phyloP scores from a whole-genome alignment of 2,113 vertebrate genomes.

The Labeo catla region DNA sequence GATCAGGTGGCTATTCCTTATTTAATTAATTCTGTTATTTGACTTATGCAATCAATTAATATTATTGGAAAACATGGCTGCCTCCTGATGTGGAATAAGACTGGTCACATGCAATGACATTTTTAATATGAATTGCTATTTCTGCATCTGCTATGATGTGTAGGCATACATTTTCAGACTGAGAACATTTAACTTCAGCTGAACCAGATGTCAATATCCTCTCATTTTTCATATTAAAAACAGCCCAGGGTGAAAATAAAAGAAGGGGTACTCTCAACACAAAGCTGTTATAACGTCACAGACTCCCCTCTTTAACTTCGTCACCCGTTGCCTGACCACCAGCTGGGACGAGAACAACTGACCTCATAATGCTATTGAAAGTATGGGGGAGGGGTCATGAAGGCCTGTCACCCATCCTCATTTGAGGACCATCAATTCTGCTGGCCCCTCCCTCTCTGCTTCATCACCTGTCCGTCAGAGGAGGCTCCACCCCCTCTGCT shows the following conservation, averaged over 20 bases:
- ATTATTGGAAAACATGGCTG: not conserved
- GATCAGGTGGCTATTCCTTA: constrained; percentile 32
- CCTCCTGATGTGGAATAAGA: not conserved
- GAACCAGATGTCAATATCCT: not conserved
- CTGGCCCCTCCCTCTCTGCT: constrained; percentile 46
- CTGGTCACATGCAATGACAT: not conserved
- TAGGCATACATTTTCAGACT: not conserved
- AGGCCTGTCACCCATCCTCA: constrained; percentile 54
- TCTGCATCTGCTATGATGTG: constrained; percentile 9
- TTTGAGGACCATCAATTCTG: constrained; percentile 66
- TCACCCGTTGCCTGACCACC: constrained; percentile 53
- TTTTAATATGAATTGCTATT: not conserved
- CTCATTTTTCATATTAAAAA: constrained; percentile 57
- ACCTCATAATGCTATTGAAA: constrained; percentile 30
- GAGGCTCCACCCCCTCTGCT: constrained; percentile 43
- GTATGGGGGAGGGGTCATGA: constrained; percentile 35
- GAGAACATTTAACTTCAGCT: constrained; percentile 9
- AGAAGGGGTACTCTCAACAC: constrained; percentile 5
- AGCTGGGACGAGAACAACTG: constrained; percentile 63
- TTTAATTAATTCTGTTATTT: constrained; percentile 11
- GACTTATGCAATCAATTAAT: constrained; percentile 27
- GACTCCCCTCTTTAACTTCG: constrained; percentile 43
- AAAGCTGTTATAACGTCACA: constrained; percentile 31
- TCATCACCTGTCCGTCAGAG: constrained; percentile 43
- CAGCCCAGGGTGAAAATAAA: constrained; percentile 23